phyloP scores from a whole-genome alignment of 2,888 invertebrate species.

The Caprella mutica region DNA sequence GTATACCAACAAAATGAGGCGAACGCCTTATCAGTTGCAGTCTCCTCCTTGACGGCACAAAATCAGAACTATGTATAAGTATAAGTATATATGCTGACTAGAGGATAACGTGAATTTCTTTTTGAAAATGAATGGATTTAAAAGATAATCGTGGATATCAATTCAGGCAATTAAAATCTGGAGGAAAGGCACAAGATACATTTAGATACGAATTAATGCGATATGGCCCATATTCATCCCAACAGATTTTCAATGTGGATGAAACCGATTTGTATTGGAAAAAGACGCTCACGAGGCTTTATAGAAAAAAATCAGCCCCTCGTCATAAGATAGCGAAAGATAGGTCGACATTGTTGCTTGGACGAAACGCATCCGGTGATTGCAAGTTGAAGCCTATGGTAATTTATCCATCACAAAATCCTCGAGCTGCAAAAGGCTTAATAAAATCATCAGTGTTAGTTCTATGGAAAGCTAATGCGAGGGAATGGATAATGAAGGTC shows the following conservation, averaged over 20 bases:
- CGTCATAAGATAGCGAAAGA: neutral
- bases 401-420: neutral
- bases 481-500: neutral
- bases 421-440: neutral
- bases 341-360: neutral
- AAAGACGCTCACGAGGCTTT: neutral
- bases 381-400: neutral
- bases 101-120: no score
- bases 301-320: neutral
- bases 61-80: no score
- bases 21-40: no score
- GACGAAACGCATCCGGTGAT: neutral
- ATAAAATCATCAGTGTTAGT: neutral
- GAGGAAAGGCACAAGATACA: no score
- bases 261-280: slow-evolving; percentile 1
- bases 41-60: no score
- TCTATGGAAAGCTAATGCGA: neutral
- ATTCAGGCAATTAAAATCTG: no score
- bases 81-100: no score
- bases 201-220: no score
- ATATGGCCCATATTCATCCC: neutral
- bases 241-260: neutral
- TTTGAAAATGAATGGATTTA: no score
- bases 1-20: no score
- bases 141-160: no score